These are phyloP conservation scores for Metridium senile DNA, from an alignment of 92 coral and sea anemone genomes.

Conservation along the genomic window DNA sequence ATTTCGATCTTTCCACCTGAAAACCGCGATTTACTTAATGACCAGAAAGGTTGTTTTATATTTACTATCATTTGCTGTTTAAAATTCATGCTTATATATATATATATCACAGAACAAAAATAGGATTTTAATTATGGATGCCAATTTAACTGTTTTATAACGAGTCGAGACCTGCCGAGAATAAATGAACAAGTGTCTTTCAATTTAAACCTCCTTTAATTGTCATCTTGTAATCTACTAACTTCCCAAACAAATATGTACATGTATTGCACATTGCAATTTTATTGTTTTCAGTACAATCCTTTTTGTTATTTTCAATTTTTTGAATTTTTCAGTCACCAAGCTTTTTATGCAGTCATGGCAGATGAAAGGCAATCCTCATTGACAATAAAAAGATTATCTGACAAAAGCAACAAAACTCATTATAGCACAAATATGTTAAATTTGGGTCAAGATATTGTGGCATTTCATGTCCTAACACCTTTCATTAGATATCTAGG, in stretches of 20 bases:
- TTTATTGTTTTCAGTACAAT: not conserved
- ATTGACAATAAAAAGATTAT: not conserved
- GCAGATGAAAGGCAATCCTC: not conserved
- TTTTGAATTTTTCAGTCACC: not conserved
- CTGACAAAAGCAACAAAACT: not conserved
- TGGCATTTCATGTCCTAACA: not conserved
- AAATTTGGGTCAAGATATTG: no score
- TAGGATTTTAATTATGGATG: not conserved
- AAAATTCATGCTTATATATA: not conserved
- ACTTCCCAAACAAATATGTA: not conserved
- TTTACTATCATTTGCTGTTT: not conserved
- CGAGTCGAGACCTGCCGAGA: not conserved
- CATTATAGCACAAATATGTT: not conserved
- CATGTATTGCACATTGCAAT: not conserved
- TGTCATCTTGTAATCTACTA: not conserved
- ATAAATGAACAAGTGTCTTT: not conserved
- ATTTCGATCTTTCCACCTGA: not conserved
- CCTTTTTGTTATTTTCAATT: not conserved
- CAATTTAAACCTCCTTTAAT: not conserved
- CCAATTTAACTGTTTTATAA: not conserved
- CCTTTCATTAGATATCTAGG: not conserved
- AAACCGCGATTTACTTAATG: not conserved
- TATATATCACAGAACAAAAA: not conserved
- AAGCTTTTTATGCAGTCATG: not conserved
- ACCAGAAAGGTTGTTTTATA: not conserved